A percentile compares a stretch with the other conserved stretches of the same genome.
Conservation (phyloP, 2,888 invertebrate genomes). For the Archips xylosteana region DNA sequence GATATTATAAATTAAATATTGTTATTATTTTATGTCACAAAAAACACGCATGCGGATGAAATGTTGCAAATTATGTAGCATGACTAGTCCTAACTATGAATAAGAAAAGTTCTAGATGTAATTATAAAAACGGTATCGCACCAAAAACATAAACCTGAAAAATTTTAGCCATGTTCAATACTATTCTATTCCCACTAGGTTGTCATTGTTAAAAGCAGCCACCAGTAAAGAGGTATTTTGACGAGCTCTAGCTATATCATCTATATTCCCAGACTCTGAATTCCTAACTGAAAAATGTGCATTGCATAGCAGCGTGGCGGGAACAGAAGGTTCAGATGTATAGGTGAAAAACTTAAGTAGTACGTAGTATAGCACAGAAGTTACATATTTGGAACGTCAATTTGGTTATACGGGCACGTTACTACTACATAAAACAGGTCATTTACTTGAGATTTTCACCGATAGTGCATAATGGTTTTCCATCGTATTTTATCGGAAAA, state of each 20-base stretch:
- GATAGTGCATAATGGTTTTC: too few relatives aligned
- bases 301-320: slow-evolving; percentile 15
- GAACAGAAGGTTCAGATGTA: slow-evolving; percentile 4
- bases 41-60: neutral
- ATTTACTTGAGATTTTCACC: too few relatives aligned
- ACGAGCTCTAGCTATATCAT: slow-evolving; percentile 13
- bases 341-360: neutral
- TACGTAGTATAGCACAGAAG: neutral
- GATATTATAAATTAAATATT: slow-evolving; percentile 19
- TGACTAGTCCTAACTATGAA: neutral
- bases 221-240: slow-evolving; percentile 34
- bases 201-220: slow-evolving; percentile 17
- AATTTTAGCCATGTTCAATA: too few relatives aligned
- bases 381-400: too few relatives aligned
- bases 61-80: neutral
- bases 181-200: too few relatives aligned
- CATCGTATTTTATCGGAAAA: too few relatives aligned
- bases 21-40: slow-evolving; percentile 2
- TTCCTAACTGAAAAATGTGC: slow-evolving; percentile 30
- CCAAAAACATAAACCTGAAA: too few relatives aligned
- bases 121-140: too few relatives aligned
- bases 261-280: slow-evolving; percentile 24
- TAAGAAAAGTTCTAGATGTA: neutral
- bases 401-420: too few relatives aligned
- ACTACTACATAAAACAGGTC: too few relatives aligned